These are phyloP conservation scores for Telmatherina bonti DNA, from an alignment of 2,797 vertebrate genomes.

Conservation along the genomic window DNA sequence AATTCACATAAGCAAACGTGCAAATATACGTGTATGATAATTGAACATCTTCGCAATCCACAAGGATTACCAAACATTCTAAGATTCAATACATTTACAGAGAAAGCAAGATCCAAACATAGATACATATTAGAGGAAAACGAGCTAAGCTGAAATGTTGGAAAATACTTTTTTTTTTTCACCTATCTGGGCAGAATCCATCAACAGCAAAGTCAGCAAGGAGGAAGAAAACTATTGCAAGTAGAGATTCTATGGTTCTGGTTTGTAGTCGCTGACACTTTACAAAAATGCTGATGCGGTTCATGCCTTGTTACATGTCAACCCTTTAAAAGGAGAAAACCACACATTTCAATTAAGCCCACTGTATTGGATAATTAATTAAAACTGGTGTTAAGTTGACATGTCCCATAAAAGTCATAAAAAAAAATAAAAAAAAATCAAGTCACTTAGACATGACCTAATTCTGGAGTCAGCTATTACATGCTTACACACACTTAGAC, in stretches of 20 bases:
- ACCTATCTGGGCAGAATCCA: not conserved
- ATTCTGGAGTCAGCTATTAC: not conserved
- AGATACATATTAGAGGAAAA: conserved; percentile 25
- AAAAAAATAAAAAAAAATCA: too few species aligned
- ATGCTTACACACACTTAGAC: conserved; percentile 20
- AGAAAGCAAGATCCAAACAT: conserved; percentile 29
- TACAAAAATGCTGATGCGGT: not conserved
- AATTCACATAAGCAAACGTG: not conserved
- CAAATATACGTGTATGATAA: not conserved
- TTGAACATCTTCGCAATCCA: not conserved
- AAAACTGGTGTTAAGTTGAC: not conserved
- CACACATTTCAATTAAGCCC: not conserved
- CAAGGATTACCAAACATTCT: conserved; percentile 13
- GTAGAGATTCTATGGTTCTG: conserved; percentile 1
- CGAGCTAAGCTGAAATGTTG: conserved; percentile 36
- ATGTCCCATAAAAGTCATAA: conserved; percentile 1
- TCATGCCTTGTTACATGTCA: conserved; percentile 1
- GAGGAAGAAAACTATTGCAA: not conserved
- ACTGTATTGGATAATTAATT: not conserved
- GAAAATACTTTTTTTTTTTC: conserved; percentile 25
- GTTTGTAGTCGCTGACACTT: not conserved
- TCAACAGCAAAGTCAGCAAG: not conserved
- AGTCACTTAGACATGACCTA: conserved; percentile 30
- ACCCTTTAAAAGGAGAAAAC: not conserved
- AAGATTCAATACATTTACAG: not conserved